Base-by-base conservation (phyloP, 2,113 vertebrate genomes). In the Salminus brasiliensis region DNA sequence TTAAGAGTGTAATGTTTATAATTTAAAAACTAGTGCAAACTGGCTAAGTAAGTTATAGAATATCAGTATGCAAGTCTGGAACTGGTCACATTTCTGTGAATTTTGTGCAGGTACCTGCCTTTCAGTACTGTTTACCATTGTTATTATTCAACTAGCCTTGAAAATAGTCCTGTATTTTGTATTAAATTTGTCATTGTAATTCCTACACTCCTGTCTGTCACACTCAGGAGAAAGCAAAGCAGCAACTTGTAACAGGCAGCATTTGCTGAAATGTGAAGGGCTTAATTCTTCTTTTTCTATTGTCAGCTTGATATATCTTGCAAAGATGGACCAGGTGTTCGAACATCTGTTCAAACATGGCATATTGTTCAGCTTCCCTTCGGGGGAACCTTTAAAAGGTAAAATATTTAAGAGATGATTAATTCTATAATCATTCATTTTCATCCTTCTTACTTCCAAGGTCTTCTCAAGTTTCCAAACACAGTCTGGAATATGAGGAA, bases 261-360 rank as follows among this genome's bases (percentile, higher is more conserved):
- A 68, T 9, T 62, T 10, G n/a, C 10, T 39, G 18, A 21, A 8
- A 36, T 65, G 32, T 21, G 62, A 30, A 62, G 32, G 15, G 7
- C 81, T 81, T 81, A 36, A 11, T 0, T n/a, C 21, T 63, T 68
- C 57, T 65, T 52, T 52, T 67, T 41, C 29, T 30, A 67, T 71
- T 75, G 79, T 81, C 75, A 76, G 79, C 82, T 59, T 86, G 72
- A 84, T 74, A 90, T 88, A 91, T 90, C 87, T 85, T 85, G 90
- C 86, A 88, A 88, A 84, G 80, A 90, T 88, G 7, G 36, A 4
- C 70, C 89, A 92, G 90, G 88, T 91, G 90, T 86, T 85, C 81
- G 73, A 90, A 87, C 90, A 90, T 90, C 90, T 91, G 90, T 80
- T 84, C n/a, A n/a, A n/a, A n/a, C n/a, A n/a, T 63, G 72, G 82